Percentiles rank a stretch among this genome's conserved stretches.
phyloP scores from a whole-genome alignment of 1,140 invertebrate species.

The Drosophila chauvacae region DNA sequence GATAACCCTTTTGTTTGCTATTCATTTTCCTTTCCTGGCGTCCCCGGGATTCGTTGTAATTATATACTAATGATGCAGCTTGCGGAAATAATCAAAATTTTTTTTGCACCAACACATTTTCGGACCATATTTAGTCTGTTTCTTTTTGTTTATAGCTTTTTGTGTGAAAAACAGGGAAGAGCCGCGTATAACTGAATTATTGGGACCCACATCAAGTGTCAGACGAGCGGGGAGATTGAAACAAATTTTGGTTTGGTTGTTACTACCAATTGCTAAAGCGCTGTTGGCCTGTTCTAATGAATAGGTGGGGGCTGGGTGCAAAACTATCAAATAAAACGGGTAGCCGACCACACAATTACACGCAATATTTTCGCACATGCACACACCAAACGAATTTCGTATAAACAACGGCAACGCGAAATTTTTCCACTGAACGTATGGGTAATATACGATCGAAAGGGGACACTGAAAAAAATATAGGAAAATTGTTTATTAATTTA shows the following conservation, averaged over 20 bases:
- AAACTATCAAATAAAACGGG: constrained; percentile 67
- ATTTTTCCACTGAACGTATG: constrained; percentile 43
- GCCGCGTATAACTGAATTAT: constrained; percentile 12
- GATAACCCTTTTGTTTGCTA: too few species aligned
- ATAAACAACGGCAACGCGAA: constrained; percentile 18
- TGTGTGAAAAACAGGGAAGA: not conserved
- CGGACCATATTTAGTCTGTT: constrained; percentile 2
- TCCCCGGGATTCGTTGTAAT: not conserved
- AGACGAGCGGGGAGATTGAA: not conserved
- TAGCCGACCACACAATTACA: constrained; percentile 46
- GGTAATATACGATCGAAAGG: not conserved
- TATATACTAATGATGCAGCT: not conserved
- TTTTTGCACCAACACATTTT: not conserved
- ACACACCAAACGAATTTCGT: constrained; percentile 10
- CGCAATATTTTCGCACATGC: constrained; percentile 31
- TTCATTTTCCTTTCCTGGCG: too few species aligned
- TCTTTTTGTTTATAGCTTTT: constrained; percentile 5
- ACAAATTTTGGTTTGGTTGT: constrained; percentile 15
- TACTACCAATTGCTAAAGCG: constrained; percentile 21
- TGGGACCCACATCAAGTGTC: constrained; percentile 20
- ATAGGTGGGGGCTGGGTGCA: constrained; percentile 43
- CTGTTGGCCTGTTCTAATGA: constrained; percentile 59
- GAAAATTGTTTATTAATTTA: not conserved
- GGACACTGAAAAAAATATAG: not conserved
- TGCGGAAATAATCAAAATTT: not conserved